phyloP scores from a whole-genome alignment of 2,888 invertebrate genomes.

The Meandrusa payeni region DNA sequence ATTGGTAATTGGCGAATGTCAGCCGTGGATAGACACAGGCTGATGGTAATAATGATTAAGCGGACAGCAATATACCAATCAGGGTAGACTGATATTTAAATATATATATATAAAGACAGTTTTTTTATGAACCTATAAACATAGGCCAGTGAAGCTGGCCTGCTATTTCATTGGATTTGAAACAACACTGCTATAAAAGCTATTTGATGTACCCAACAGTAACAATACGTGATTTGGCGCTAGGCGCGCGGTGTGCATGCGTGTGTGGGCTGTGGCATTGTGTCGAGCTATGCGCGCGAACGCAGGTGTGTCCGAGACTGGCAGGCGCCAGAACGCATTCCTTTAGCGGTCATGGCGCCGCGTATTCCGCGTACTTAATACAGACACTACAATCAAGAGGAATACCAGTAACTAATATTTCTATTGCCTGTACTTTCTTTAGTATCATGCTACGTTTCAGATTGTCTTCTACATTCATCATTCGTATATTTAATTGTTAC shows the following conservation, averaged over 20 bases:
- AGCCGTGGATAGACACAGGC: too few relatives aligned
- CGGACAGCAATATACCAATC: too few relatives aligned
- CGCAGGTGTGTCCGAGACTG: conserved; percentile 85
- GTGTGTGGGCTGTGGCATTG: conserved; percentile 32
- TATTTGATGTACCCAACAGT: conserved; percentile 32
- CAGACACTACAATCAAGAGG: conserved; percentile 25
- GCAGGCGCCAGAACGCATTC: conserved; percentile 83
- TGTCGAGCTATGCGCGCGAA: conserved; percentile 38
- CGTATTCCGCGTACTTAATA: conserved; percentile 40
- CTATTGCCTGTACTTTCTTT: not conserved
- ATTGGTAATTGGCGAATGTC: too few relatives aligned
- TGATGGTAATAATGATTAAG: too few relatives aligned
- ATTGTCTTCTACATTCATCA: too few relatives aligned
- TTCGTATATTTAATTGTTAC: too few relatives aligned
- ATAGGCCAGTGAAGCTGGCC: too few relatives aligned
- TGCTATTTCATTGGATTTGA: too few relatives aligned
- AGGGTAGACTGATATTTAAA: too few relatives aligned
- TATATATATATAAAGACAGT: too few relatives aligned
- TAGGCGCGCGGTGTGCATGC: conserved; percentile 30
- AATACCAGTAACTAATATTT: not conserved
- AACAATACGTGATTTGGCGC: conserved; percentile 28
- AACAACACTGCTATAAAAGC: conserved; percentile 23
- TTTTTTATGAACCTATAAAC: too few relatives aligned
- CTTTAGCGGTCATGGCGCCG: conserved; percentile 66
- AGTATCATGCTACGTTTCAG: too few relatives aligned